These are phyloP conservation scores for Holcopasites calliopsidis DNA, from an alignment of 1,140 invertebrate species.

Conservation along the genomic window DNA sequence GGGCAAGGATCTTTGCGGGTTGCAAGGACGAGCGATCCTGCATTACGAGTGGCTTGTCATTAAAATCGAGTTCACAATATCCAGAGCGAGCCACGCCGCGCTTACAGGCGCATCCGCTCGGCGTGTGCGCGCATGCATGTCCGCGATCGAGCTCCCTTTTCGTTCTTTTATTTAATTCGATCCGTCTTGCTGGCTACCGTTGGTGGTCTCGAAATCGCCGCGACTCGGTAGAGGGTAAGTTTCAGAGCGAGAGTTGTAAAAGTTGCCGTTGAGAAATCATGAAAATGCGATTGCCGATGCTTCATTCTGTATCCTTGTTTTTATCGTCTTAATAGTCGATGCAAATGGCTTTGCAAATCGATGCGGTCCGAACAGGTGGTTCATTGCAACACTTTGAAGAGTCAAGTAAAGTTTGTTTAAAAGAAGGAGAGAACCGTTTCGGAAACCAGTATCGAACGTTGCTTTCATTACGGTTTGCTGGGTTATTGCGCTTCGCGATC, in stretches of 20 bases:
- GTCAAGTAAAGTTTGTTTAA: too few species aligned
- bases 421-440: background rate
- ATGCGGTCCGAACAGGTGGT: too few species aligned
- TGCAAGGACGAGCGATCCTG: slow-evolving; percentile 69
- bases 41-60: slow-evolving; percentile 60
- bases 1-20: slow-evolving; percentile 73
- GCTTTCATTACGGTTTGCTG: slow-evolving; percentile 22
- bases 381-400: too few species aligned
- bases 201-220: background rate
- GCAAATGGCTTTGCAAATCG: too few species aligned
- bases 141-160: background rate
- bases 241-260: too few species aligned
- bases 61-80: slow-evolving; percentile 69
- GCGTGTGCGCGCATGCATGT: slow-evolving; percentile 7
- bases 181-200: background rate
- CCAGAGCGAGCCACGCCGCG: slow-evolving; percentile 52
- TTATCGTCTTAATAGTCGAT: too few species aligned
- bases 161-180: background rate
- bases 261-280: too few species aligned
- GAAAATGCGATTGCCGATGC: too few species aligned
- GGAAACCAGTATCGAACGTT: background rate
- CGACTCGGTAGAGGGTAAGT: background rate
- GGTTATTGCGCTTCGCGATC: slow-evolving; percentile 1
- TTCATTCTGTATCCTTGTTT: too few species aligned
- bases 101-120: slow-evolving; percentile 27